Evolutionary conservation across 2,797 vertebrate genomes (phyloP).

Genomic region (Molothrus aeneus): DNA sequence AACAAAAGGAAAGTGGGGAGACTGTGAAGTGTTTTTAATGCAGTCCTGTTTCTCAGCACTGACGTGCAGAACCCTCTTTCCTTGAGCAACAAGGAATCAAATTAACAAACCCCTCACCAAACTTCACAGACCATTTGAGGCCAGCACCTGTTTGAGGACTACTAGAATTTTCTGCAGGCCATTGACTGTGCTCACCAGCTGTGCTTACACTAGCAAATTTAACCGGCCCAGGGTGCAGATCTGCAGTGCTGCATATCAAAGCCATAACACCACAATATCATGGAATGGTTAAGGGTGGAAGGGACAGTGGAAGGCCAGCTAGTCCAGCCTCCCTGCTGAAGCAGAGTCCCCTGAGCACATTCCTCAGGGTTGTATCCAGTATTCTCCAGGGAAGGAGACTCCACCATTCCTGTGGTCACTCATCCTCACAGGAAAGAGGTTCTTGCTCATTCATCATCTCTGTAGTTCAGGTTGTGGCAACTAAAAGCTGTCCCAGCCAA

Average conservation of each 20-base stretch:
- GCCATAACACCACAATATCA: background rate
- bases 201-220: accelerated
- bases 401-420: background rate
- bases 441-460: background rate
- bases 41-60: background rate
- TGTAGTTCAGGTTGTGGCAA: background rate
- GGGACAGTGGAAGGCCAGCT: background rate
- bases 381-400: background rate
- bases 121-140: background rate
- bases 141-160: background rate
- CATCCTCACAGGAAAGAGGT: background rate
- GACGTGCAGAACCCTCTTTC: background rate
- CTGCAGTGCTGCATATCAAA: background rate
- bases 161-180: background rate
- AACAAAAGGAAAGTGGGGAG: background rate
- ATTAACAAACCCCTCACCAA: background rate
- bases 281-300: background rate
- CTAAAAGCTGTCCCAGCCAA: background rate
- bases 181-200: background rate
- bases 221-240: background rate
- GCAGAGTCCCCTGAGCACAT: accelerated
- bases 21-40: background rate
- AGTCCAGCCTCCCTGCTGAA: background rate
- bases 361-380: background rate
- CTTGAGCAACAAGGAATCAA: background rate